Percentiles rank a stretch among this genome's conserved stretches.
These are phyloP conservation scores for Heliopora coerulea DNA, from an alignment of 92 coral and sea anemone species.

Conservation along the genomic window DNA sequence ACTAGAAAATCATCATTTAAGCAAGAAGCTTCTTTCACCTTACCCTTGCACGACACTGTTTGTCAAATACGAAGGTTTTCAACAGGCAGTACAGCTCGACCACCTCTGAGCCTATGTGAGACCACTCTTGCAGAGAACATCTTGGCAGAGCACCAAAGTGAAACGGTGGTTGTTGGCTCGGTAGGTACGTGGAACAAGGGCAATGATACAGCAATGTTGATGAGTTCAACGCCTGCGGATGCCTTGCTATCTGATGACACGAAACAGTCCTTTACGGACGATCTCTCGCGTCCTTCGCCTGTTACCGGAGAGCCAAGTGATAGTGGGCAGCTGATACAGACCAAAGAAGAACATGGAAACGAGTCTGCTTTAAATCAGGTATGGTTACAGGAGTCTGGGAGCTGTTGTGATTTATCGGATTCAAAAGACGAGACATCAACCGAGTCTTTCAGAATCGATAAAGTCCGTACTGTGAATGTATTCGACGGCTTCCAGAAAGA, in stretches of 20 bases:
- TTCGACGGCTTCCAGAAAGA: no score
- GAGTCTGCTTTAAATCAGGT: constrained; percentile 15
- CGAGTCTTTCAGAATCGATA: no score
- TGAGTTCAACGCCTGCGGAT: constrained; percentile 33
- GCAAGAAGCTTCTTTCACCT: neutral
- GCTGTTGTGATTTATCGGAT: no score
- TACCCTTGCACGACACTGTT: neutral
- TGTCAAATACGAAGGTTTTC: neutral
- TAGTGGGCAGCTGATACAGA: neutral
- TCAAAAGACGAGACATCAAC: no score
- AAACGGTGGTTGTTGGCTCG: constrained; percentile 26
- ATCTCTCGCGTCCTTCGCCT: neutral
- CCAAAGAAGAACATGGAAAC: neutral
- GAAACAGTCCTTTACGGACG: neutral
- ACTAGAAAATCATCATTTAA: neutral
- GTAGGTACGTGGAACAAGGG: constrained; percentile 24
- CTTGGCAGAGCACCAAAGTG: constrained; percentile 25
- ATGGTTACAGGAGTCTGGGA: no score
- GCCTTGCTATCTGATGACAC: neutral
- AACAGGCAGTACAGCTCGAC: neutral
- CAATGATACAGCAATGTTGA: constrained; percentile 1
- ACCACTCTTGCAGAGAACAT: constrained; percentile 1
- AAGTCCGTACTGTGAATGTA: no score
- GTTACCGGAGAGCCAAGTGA: neutral
- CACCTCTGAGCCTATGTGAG: neutral